Percentiles rank a stretch among this genome's conserved stretches.
phyloP scores from a whole-genome alignment of 1,140 invertebrate species.

The Drosophila athabasca region DNA sequence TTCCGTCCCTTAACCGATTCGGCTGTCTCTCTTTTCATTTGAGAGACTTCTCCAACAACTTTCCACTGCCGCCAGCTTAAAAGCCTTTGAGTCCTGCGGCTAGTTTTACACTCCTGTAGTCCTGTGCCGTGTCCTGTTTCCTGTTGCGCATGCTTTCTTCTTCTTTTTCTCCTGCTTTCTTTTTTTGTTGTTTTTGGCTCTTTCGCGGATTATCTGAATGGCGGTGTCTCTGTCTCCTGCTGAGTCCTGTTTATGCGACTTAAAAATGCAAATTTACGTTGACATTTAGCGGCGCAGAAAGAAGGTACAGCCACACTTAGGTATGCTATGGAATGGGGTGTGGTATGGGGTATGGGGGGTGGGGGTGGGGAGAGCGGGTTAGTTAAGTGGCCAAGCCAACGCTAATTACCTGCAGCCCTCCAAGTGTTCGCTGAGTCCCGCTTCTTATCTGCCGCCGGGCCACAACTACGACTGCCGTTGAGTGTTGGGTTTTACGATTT shows the following conservation, averaged over 20 bases:
- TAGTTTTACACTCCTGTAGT: slow-evolving; percentile 4
- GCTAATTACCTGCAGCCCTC: slow-evolving; percentile 74
- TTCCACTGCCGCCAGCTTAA: slow-evolving; percentile 17
- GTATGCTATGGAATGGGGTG: background rate
- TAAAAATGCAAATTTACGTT: slow-evolving; percentile 79
- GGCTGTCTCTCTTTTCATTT: slow-evolving; percentile 27
- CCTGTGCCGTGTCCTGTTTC: slow-evolving; percentile 29
- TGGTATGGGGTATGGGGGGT: background rate
- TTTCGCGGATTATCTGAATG: no score
- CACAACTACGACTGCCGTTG: slow-evolving; percentile 24
- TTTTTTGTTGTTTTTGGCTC: slow-evolving; percentile 19
- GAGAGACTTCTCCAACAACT: slow-evolving; percentile 5
- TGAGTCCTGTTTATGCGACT: slow-evolving; percentile 56
- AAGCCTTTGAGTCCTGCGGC: slow-evolving; percentile 55
- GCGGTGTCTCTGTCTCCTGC: slow-evolving; percentile 7
- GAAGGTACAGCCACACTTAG: no score
- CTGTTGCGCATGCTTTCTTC: slow-evolving; percentile 67
- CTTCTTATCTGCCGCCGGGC: slow-evolving; percentile 35
- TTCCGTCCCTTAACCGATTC: slow-evolving; percentile 32
- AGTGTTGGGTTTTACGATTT: slow-evolving; percentile 62
- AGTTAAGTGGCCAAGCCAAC: slow-evolving; percentile 60
- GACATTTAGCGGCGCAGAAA: slow-evolving; percentile 30
- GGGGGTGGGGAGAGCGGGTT: slow-evolving; percentile 1
- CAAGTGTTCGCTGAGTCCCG: slow-evolving; percentile 55
- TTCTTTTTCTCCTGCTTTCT: slow-evolving; percentile 33